phyloP scores from a whole-genome alignment of 2,797 vertebrate species.

The Sternarchorhynchus goeldii region DNA sequence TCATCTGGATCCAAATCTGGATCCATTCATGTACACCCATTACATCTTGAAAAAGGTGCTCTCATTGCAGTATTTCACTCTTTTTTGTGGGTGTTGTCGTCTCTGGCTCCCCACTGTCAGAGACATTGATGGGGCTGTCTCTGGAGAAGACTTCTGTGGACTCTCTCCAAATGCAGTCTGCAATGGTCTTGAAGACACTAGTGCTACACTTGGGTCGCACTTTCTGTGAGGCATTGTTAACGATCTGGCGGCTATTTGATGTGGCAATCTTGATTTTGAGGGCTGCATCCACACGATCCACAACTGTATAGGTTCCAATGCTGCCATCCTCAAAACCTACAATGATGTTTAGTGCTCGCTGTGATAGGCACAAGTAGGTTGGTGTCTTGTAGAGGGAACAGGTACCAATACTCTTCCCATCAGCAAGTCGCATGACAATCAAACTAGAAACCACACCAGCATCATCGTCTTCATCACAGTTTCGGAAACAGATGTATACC shows the following conservation, averaged over 20 bases:
- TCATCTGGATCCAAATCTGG: conserved; percentile 71
- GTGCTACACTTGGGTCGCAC: conserved; percentile 90
- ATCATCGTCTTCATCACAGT: conserved; percentile 92
- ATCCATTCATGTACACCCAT: conserved; percentile 34
- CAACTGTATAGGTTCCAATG: conserved; percentile 97
- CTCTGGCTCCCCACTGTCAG: conserved; percentile 88
- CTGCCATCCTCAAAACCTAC: conserved; percentile 98
- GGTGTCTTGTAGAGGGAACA: conserved; percentile 98
- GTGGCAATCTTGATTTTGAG: conserved; percentile 99
- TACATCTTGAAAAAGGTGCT: conserved; percentile 65
- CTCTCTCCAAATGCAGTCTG: conserved; percentile 96
- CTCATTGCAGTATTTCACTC: conserved; percentile 86
- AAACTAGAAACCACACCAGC: conserved; percentile 89
- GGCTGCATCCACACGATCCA: conserved; percentile 95
- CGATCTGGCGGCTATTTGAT: conserved; percentile 98
- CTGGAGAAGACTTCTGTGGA: conserved; percentile 98
- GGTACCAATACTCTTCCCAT: conserved; percentile 98
- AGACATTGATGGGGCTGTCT: conserved; percentile 97
- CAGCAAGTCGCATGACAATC: conserved; percentile 96
- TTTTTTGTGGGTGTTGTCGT: conserved; percentile 95
- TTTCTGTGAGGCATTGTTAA: conserved; percentile 89
- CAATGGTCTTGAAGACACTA: conserved; percentile 89
- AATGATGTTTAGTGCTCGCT: conserved; percentile 96
- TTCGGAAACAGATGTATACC: conserved; percentile 92
- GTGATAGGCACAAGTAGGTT: conserved; percentile 92